Evolutionary conservation across 2,113 vertebrate species (phyloP), one percentile per base, ranked within the genome.

Genomic region (Mellivora capensis): DNA sequence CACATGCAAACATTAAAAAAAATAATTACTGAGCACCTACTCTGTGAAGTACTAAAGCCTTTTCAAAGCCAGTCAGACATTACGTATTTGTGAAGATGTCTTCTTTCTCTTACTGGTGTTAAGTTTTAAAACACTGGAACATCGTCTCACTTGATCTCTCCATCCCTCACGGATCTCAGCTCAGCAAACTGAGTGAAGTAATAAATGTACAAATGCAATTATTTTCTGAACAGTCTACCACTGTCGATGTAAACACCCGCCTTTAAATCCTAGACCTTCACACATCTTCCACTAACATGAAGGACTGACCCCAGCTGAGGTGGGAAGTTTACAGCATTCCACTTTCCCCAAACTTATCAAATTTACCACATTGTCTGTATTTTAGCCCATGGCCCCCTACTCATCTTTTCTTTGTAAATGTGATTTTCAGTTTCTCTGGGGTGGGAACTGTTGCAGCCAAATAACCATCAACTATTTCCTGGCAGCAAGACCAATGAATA

Each of bases 381-480:
- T 79, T 71, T 42, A 61, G 31, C 4, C 25, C 47, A 13, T 34
- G 67, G n/a, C 3, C 25, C 52, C 15, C 59, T 87, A n/a, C 27
- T 92, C 76, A 72, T 85, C 27, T 27, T 96, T 96, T 52, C 79
- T 93, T 86, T 17, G 14, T 23, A 81, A 87, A 90, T 71, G 67
- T 13, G 25, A 88, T 87, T 96, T 88, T 77, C 85, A 94, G 11
- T 93, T 97, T 97, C 80, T 87, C 34, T 7, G 44, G 39, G 69
- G 39, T 82, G 20, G 71, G 71, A 72, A 91, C 39, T 95, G 52
- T 86, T 54, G 54, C 23, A 69, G 15, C 71, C 88, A 94, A 84
- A 96, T 82, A 93, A 87, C 81, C 47, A 86, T 94, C 81, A 82
- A n/a, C 81, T 93, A 72, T 91, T 95, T 96, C 57, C 61, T 42